Percentiles rank a stretch among this genome's conserved stretches.
Evolutionary conservation across 2,113 vertebrate genomes (phyloP).

Genomic region (Lagenorhynchus albirostris): DNA sequence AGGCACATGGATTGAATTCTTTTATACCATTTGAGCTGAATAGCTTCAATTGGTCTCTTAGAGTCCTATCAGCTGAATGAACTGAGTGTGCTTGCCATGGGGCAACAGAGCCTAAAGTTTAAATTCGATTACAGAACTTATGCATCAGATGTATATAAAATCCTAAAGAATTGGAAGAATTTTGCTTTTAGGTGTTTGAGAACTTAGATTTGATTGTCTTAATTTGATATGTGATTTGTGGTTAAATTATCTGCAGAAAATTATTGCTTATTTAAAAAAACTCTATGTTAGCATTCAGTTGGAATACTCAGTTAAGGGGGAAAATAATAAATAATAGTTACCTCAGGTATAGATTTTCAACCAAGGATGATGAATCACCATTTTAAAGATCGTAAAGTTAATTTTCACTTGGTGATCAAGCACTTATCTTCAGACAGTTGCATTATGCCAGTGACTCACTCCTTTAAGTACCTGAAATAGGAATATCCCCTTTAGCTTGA

Average conservation of each 20-base stretch:
- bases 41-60: conserved; percentile 64
- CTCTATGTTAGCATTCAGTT: not conserved
- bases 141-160: not conserved
- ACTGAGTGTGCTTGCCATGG: conserved; percentile 44
- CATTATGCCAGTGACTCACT: conserved; percentile 5
- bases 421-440: conserved; percentile 23
- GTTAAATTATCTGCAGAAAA: not conserved
- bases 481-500: not conserved
- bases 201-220: not conserved
- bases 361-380: conserved; percentile 26
- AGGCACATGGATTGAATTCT: conserved; percentile 16
- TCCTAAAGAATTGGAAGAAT: not conserved
- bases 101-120: not conserved
- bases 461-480: not conserved
- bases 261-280: not conserved
- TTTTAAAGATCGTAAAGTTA: conserved; percentile 40
- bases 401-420: conserved; percentile 48
- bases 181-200: not conserved
- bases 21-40: not conserved
- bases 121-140: conserved; percentile 19
- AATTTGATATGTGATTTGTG: conserved; percentile 24
- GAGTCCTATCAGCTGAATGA: conserved; percentile 66
- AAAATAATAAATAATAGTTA: conserved; percentile 33
- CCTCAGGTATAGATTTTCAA: conserved; percentile 46
- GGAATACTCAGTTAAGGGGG: not conserved